Evolutionary conservation across 2,113 vertebrate species (phyloP).

Genomic region (Cygnus buccinator): DNA sequence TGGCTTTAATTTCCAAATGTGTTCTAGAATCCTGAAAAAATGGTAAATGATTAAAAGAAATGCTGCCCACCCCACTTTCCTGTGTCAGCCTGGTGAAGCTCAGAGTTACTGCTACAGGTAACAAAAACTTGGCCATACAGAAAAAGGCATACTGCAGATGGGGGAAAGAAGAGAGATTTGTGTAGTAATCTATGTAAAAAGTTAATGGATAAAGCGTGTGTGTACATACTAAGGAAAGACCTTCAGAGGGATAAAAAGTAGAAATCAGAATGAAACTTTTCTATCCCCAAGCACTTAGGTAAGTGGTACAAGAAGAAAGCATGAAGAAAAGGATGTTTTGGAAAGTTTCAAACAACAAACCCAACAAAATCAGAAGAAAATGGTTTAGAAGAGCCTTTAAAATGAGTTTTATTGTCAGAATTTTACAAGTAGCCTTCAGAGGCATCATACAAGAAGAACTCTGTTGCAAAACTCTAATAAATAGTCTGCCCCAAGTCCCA

Average conservation of each 20-base stretch:
- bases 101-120: neutral
- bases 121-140: neutral
- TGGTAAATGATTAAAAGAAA: neutral
- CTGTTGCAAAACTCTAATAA: conserved; percentile 89
- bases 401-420: conserved; percentile 87
- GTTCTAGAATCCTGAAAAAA: neutral
- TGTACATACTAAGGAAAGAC: neutral
- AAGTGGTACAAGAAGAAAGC: neutral
- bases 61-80: neutral
- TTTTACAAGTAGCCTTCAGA: conserved; percentile 86
- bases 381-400: conserved; percentile 83
- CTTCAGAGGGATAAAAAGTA: neutral
- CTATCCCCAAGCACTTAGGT: neutral
- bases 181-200: neutral
- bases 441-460: conserved; percentile 87
- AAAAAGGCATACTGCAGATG: neutral
- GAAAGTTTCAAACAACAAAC: conserved; percentile 39
- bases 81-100: neutral
- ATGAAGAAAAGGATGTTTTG: neutral
- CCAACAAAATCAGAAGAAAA: conserved; percentile 65
- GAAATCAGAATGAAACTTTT: neutral
- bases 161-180: neutral
- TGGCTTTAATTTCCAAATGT: neutral
- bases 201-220: accelerated
- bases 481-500: conserved; percentile 85